Conservation (phyloP, 2,113 vertebrate genomes). For the Ceyx melanurus region DNA sequence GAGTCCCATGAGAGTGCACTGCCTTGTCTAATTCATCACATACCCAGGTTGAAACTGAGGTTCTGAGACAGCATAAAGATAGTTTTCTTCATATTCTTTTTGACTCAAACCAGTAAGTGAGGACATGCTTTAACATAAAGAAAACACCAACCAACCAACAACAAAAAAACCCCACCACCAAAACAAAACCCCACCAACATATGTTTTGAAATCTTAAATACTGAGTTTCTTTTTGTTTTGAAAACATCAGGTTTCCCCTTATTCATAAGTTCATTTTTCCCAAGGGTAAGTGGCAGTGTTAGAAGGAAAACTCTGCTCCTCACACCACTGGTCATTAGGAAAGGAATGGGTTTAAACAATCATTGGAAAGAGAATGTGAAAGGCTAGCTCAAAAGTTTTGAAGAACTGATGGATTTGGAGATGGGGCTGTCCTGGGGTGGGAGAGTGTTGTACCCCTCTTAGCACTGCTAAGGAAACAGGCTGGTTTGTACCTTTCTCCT, state of each 20-base stretch:
- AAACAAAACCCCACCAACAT: neutral
- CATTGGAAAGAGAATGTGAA: neutral
- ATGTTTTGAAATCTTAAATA: neutral
- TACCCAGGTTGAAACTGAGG: neutral
- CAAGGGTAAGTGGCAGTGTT: neutral
- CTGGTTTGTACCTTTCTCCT: neutral
- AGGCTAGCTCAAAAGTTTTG: neutral
- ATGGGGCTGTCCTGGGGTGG: neutral
- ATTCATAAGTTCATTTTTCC: neutral
- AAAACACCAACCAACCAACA: neutral
- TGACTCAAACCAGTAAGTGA: neutral
- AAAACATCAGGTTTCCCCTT: neutral
- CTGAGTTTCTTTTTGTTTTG: neutral
- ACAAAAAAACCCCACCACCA: neutral
- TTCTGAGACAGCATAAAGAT: neutral
- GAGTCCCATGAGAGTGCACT: neutral
- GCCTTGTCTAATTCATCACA: neutral
- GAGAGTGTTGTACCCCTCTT: neutral
- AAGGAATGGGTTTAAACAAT: neutral
- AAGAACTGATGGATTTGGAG: neutral
- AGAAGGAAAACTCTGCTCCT: neutral
- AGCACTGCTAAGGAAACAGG: neutral
- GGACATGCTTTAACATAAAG: neutral
- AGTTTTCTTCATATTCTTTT: neutral
- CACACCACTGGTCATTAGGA: neutral